Percentiles rank a stretch among this genome's conserved stretches.
Evolutionary conservation across 2,888 invertebrate species (phyloP).

Genomic region (Meganola albula): DNA sequence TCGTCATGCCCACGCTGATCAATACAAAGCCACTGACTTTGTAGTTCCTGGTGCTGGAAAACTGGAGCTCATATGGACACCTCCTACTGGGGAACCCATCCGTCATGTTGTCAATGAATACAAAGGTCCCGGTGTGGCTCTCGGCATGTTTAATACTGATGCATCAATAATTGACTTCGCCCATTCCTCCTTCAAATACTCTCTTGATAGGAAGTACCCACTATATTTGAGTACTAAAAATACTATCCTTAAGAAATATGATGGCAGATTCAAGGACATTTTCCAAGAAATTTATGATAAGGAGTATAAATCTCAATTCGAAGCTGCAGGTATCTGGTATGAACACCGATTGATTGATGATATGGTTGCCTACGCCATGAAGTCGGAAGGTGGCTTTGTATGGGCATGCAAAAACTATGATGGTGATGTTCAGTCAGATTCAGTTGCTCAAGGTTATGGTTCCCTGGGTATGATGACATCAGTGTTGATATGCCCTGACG

Average conservation of each 20-base stretch:
- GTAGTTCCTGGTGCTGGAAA: conserved; percentile 94
- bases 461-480: conserved; percentile 99
- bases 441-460: conserved; percentile 97
- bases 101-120: conserved; percentile 89
- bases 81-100: conserved; percentile 80
- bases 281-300: conserved; percentile 96
- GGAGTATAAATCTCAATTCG: conserved; percentile 90
- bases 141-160: conserved; percentile 98
- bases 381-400: conserved; percentile 98
- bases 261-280: conserved; percentile 97
- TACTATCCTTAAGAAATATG: conserved; percentile 96
- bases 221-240: conserved; percentile 97
- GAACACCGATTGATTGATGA: conserved; percentile 99
- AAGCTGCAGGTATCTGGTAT: conserved; percentile 95
- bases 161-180: conserved; percentile 96
- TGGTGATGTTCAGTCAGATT: conserved; percentile 99
- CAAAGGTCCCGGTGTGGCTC: conserved; percentile 91
- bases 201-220: conserved; percentile 90
- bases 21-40: conserved; percentile 98
- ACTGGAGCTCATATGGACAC: conserved; percentile 89
- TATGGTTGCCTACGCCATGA: conserved; percentile 99
- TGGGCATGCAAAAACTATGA: conserved; percentile 99
- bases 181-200: conserved; percentile 94
- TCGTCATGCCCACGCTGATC: conserved; percentile 98
- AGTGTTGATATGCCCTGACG: conserved; percentile 97